These are phyloP conservation scores for Diadophis punctatus DNA, from an alignment of 2,113 vertebrate species.

Conservation along the genomic window DNA sequence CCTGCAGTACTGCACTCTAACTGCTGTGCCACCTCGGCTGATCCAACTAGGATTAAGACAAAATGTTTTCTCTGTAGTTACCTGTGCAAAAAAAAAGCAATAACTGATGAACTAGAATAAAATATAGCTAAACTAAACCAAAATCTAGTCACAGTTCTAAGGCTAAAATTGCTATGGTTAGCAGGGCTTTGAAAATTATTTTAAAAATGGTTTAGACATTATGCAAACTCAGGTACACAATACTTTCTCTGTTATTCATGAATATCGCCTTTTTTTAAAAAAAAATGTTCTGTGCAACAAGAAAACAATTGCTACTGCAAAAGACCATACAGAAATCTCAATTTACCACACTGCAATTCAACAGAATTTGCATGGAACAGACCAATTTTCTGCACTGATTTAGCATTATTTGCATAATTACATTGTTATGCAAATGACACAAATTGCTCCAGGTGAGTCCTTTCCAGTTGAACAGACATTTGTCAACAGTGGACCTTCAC, in stretches of 20 bases:
- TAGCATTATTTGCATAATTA: not conserved
- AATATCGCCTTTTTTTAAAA: not conserved
- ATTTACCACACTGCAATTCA: not conserved
- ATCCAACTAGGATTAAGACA: not conserved
- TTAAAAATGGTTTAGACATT: not conserved
- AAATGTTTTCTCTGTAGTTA: not conserved
- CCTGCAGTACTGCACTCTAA: too few relatives aligned
- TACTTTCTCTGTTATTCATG: not conserved
- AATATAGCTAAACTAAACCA: not conserved
- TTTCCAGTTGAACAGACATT: not conserved
- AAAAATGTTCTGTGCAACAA: not conserved
- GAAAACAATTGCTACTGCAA: not conserved
- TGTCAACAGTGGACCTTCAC: not conserved
- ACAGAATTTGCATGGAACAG: not conserved
- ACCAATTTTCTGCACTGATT: not conserved
- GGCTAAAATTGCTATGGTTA: not conserved
- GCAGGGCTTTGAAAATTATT: not conserved
- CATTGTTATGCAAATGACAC: not conserved
- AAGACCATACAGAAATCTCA: not conserved
- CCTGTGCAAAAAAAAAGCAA: not conserved
- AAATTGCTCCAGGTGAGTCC: not conserved
- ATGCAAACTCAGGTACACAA: not conserved
- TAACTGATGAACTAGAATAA: not conserved
- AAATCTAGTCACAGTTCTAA: not conserved
- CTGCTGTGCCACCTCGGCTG: too few relatives aligned